Evolutionary conservation across 1,140 invertebrate species (phyloP), one percentile per base, ranked within the genome.

Genomic region (Heliconius eleuchia): DNA sequence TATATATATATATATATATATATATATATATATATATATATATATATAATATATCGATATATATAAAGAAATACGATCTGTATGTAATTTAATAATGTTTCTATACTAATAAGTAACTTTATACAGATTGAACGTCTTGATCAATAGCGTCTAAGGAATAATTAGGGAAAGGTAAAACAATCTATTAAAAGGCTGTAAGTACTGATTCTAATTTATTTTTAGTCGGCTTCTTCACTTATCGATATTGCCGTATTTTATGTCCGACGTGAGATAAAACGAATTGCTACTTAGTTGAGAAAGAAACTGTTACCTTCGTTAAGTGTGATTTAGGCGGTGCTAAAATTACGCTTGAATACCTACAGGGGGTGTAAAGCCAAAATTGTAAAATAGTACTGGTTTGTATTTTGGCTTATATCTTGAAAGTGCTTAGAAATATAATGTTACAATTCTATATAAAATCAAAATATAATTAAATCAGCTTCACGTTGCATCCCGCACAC

Each of bases 211-310:
- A 76, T 72, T 73, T 80, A 74, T 80, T 80, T 57, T 74, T 66
- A 70, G 78, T 66, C 11, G 3, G 60, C 66, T 75, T 76, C 74
- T 78, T 73, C 42, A 78, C 72, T 78, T 75, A 82, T 78, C 77
- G 77, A 79, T 79, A 57, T 57, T 55, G 30, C 71, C 73, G 80
- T 78, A 79, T 79, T 82, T 80, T 80, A 80, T 73, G 71, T 46
- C n/a, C 13, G 70, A 75, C 46, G 73, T 71, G 34, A 82, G 78
- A 80, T 80, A 82, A 82, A 82, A 77, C 78, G 77, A 82, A 82
- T 77, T 78, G 81, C 78, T 73, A 75, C 71, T 82, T 73, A 80
- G 50, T 77, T 77, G 60, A 70, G 57, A 57, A 82, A 82, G 80
- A 82, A 79, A 73, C 42, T 72, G 50, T 76, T 73, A 82, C 75